Evolutionary conservation across 1,140 invertebrate genomes (phyloP).

Genomic region (Ephestia elutella): DNA sequence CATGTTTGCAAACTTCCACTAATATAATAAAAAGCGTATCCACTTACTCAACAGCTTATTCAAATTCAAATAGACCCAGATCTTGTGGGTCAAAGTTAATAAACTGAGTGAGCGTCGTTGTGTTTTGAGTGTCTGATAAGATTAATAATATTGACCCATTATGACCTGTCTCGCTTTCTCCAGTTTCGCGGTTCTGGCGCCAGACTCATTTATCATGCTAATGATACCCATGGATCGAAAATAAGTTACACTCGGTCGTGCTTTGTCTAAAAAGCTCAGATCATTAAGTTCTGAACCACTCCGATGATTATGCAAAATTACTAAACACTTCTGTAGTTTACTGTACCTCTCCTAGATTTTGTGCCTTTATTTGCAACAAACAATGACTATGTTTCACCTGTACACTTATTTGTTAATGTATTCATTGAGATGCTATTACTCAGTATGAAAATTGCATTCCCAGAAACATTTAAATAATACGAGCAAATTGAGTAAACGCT

Average conservation of each 20-base stretch:
- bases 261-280: neutral
- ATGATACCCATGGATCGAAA: conserved; percentile 6
- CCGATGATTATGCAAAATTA: neutral
- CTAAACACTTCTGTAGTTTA: neutral
- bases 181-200: conserved; percentile 16
- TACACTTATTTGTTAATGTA: neutral
- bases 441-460: neutral
- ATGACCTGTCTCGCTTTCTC: conserved; percentile 24
- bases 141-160: conserved; percentile 28
- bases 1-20: too few relatives aligned
- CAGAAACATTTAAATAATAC: neutral
- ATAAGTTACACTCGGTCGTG: neutral
- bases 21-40: too few relatives aligned
- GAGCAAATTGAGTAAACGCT: neutral
- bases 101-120: conserved; percentile 15
- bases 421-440: conserved; percentile 1
- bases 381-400: neutral
- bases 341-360: neutral
- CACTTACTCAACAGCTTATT: neutral
- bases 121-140: conserved; percentile 23
- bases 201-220: conserved; percentile 23
- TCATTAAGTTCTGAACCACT: neutral
- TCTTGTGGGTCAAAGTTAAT: conserved; percentile 10
- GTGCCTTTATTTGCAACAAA: neutral
- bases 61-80: conserved; percentile 1